phyloP scores from a whole-genome alignment of 2,113 vertebrate species.

The Pollachius pollachius region DNA sequence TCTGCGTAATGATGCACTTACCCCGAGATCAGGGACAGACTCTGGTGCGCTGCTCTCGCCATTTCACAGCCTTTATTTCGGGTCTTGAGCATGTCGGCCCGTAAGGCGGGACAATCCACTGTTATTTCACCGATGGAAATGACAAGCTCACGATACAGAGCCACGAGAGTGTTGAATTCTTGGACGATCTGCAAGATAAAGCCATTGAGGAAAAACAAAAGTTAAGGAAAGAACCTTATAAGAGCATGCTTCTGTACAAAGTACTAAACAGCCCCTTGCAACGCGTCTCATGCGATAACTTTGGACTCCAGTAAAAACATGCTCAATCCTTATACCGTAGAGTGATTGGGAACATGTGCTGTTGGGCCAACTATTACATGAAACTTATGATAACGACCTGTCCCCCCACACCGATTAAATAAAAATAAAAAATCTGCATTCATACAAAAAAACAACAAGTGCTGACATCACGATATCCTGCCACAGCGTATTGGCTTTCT shows the following conservation, averaged over 20 bases:
- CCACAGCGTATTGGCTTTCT: no score
- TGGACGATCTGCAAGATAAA: conserved; percentile 88
- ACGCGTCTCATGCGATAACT: background rate
- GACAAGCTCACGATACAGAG: conserved; percentile 92
- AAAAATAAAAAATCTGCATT: no score
- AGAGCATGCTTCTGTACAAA: background rate
- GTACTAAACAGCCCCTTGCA: background rate
- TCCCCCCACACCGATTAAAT: no score
- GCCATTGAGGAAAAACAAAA: background rate
- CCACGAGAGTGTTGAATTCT: conserved; percentile 97
- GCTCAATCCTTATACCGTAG: no score
- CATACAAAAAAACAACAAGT: background rate
- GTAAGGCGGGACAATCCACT: conserved; percentile 83
- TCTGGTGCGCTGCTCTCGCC: conserved; percentile 90
- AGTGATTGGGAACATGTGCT: no score
- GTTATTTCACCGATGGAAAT: conserved; percentile 96
- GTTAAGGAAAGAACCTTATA: no score
- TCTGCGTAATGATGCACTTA: conserved; percentile 67
- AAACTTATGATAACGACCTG: no score
- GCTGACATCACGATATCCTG: background rate
- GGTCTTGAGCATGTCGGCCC: conserved; percentile 89
- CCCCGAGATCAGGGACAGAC: conserved; percentile 93
- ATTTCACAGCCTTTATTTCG: conserved; percentile 92
- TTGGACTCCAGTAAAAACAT: background rate
- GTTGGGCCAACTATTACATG: no score